phyloP scores from a whole-genome alignment of 2,888 invertebrate genomes.

The Chalcis sispes region DNA sequence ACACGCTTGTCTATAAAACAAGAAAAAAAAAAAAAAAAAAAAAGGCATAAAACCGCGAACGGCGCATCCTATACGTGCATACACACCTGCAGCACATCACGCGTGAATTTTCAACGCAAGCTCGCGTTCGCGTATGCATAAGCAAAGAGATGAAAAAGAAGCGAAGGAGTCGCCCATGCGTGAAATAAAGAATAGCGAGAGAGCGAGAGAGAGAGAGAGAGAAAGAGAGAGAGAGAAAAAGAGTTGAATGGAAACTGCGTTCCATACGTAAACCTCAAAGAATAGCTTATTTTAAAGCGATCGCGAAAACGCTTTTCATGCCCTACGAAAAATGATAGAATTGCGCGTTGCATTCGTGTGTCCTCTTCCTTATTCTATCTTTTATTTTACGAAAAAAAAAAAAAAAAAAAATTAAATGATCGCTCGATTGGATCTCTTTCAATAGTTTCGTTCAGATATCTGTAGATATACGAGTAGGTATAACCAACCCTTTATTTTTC shows the following conservation, averaged over 20 bases:
- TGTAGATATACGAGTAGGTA: neutral
- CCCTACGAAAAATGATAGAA: conserved; percentile 67
- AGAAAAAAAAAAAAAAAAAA: conserved; percentile 47
- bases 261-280: conserved; percentile 70
- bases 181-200: conserved; percentile 66
- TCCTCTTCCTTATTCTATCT: conserved; percentile 41
- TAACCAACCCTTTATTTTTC: neutral
- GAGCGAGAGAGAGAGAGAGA: conserved; percentile 47
- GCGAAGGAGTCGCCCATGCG: conserved; percentile 57
- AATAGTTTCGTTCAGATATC: neutral
- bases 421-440: neutral
- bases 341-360: conserved; percentile 67
- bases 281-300: conserved; percentile 73
- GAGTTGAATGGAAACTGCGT: conserved; percentile 56
- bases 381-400: conserved; percentile 65
- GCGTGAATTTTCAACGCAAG: no score
- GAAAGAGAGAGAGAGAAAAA: conserved; percentile 10
- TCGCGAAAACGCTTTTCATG: conserved; percentile 71
- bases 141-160: conserved; percentile 45
- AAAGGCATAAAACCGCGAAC: conserved; percentile 50
- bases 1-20: no score
- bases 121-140: conserved; percentile 36
- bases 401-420: conserved; percentile 66
- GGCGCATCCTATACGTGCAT: conserved; percentile 11
- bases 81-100: neutral